Evolutionary conservation across 1,140 invertebrate genomes (phyloP), one percentile per base, ranked within the genome.

Genomic region (Drosophila nannoptera): DNA sequence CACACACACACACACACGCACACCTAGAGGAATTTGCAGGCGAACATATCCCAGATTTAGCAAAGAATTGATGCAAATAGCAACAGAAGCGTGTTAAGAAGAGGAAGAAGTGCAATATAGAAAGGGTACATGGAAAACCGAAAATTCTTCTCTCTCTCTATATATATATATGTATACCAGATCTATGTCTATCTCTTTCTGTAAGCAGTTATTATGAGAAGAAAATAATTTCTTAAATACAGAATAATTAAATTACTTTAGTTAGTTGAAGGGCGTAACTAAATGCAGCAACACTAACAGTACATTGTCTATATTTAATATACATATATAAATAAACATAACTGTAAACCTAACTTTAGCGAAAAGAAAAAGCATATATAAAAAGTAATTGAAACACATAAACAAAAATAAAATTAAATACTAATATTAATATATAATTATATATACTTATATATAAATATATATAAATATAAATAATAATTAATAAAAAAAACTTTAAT

Each of bases 401-500:
- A 36, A 58, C 35, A 45, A 16, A 56, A 29, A 36, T 8, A 33
- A 32, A 52, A 35, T 14, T 16, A 48, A 50, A 40, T 7, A 52
- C 6, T 9, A 50, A 59, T 52, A n/a, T n/a, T n/a, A n/a, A n/a
- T n/a, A n/a, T n/a, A n/a, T n/a, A n/a, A n/a, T n/a, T n/a, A n/a
- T n/a, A n/a, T n/a, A n/a, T n/a, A n/a, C n/a, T n/a, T n/a, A n/a
- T n/a, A n/a, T n/a, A n/a, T n/a, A n/a, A n/a, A n/a, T n/a, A n/a
- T n/a, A n/a, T n/a, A n/a, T n/a, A n/a, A n/a, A n/a, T n/a, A n/a
- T 35, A 52, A 58, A 45, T 29, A 46, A 29, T 9, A 45, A 45
- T 22, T 22, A 55, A 58, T 50, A 11, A 29, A 83, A 68, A 75
- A 80, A 68, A 83, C 80, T 83, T 84, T 80, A 84, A 84, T 84